Evolutionary conservation across 2,113 vertebrate genomes (phyloP).

Genomic region (Gorsachius goisagi): DNA sequence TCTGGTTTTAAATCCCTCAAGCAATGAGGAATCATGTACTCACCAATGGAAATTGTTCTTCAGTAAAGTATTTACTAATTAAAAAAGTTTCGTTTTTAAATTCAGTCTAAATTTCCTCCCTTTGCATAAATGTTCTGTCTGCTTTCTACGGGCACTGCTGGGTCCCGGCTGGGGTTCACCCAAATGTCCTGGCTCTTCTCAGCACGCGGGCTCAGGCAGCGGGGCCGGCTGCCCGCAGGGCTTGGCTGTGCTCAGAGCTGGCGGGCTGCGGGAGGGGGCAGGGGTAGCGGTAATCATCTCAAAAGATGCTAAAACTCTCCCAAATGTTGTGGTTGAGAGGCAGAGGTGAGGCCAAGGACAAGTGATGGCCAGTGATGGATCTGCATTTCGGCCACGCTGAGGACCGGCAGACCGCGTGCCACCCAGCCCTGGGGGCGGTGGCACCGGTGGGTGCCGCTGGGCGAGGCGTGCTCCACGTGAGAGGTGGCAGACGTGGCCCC

Average conservation of each 20-base stretch:
- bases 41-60: not conserved
- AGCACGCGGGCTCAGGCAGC: not conserved
- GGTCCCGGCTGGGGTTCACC: not conserved
- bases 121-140: not conserved
- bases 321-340: accelerated
- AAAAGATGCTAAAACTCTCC: accelerated
- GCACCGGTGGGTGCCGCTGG: not conserved
- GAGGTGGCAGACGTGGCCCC: not conserved
- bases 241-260: not conserved
- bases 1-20: conserved; percentile 50
- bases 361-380: accelerated
- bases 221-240: not conserved
- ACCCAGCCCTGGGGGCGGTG: not conserved
- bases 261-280: not conserved
- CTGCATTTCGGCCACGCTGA: accelerated
- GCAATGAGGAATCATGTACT: not conserved
- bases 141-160: not conserved
- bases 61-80: not conserved
- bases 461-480: accelerated
- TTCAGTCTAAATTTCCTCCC: not conserved
- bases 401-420: accelerated
- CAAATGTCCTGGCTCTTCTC: accelerated
- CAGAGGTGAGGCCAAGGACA: not conserved
- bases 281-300: accelerated
- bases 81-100: not conserved